Evolutionary conservation across 2,113 vertebrate genomes (phyloP), one percentile per base, ranked within the genome.

Genomic region (Pristiophorus japonicus): DNA sequence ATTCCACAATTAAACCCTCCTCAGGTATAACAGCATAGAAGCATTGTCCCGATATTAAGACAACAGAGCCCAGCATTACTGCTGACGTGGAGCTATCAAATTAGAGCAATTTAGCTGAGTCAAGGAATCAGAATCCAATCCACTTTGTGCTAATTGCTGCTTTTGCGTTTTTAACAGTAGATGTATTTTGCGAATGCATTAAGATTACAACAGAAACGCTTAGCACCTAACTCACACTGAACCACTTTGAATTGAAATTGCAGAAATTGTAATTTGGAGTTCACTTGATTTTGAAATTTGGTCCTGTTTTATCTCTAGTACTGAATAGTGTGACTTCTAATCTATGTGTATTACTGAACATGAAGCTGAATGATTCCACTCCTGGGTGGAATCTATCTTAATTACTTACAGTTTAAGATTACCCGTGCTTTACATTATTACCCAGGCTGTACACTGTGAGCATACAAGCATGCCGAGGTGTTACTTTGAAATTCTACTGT

Each of bases 161-260:
- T 59, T 55, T 88, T 88, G 51, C 85, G 38, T 34, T 62, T 91
- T 91, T 91, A 62, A n/a, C n/a, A n/a, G n/a, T n/a, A n/a, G n/a
- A n/a, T n/a, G n/a, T n/a, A n/a, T n/a, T n/a, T n/a, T n/a, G n/a
- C n/a, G 1, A 81, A 42, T 42, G n/a, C 59, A 91, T n/a, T 63
- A 62, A 34, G 55, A 30, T n/a, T 63, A 20, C 88, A 91, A n/a
- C 18, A 30, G 30, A n/a, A 51, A 30, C 1, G 24, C 22, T 51
- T 27, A 55, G 47, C 24, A 85, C 42, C 16, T 4, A 7, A 45
- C 81, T 47, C 84, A 87, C 88, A 1, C 7, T 14, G 12, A 6
- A 14, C 34, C 55, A 62, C 55, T 8, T 62, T 91, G 55, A 62
- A 63, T 62, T 91, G 59, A 90, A 90, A 20, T n/a, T 59, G 27